Base-by-base conservation (phyloP, 2,113 vertebrate species). In the Cyprinodon variegatus region DNA sequence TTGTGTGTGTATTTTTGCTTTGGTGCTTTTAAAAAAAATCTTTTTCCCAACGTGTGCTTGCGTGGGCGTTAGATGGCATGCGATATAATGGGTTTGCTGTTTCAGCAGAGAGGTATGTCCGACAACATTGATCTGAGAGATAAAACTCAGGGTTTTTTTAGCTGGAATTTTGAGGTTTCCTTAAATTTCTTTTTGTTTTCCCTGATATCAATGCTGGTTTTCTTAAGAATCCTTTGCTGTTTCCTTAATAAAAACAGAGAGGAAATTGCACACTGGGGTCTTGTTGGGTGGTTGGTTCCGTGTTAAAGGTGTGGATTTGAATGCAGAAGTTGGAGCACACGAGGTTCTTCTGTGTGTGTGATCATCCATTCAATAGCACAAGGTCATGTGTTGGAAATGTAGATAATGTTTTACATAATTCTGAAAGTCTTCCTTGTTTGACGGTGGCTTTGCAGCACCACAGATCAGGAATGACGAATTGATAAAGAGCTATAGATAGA, bases 351-450 rank as follows among this genome's bases (percentile, higher is more conserved):
- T 90, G 57, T 15, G 74, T 79, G 69, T 80, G 70, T 67, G 83
- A 87, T 86, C 78, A 68, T 65, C 68, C 61, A 72, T 78, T 86
- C 68, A 72, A 81, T 86, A 86, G 73, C 22, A 61, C 9, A 3
- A 63, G 88, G 77, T 91, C 87, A 86, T 77, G 80, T 76, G 78
- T 78, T 88, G 74, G 87, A 86, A 88, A 89, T 78, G 81, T 81
- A 86, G 82, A 86, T 86, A 83, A 91, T 85, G 88, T 87, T 92
- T 86, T 88, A 86, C 85, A 89, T 91, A 78, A 90, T 83, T 86
- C 83, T 83, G 46, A 90, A 78, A 85, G 77, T 85, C 76, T 87
- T 83, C 80, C 76, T 88, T 86, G 84, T 89, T 84, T 82, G 71
- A 83, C 70, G 61, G 67, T 8, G 65, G 63, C 48, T 64, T 41